phyloP scores from a whole-genome alignment of 1,140 invertebrate species.

The Aradophagus sp. region DNA sequence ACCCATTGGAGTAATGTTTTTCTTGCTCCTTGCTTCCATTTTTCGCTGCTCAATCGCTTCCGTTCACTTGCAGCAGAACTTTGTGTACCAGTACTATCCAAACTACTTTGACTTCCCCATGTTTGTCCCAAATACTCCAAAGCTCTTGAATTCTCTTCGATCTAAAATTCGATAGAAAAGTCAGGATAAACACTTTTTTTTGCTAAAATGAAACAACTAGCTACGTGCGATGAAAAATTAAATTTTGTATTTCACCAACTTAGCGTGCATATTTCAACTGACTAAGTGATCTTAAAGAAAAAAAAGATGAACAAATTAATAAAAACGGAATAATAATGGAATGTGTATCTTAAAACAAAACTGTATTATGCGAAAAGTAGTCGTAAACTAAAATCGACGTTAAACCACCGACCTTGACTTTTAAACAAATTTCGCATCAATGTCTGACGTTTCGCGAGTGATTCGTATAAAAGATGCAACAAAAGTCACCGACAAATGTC shows the following conservation, averaged over 20 bases:
- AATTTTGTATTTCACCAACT: not conserved
- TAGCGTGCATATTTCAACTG: constrained; percentile 26
- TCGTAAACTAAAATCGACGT: constrained; percentile 20
- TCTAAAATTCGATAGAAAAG: constrained; percentile 77
- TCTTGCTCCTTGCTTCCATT: constrained; percentile 90
- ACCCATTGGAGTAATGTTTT: constrained; percentile 97
- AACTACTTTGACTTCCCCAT: constrained; percentile 86
- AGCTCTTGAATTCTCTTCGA: constrained; percentile 95
- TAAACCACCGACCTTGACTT: constrained; percentile 36
- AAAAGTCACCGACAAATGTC: constrained; percentile 23
- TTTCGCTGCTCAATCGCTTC: constrained; percentile 76
- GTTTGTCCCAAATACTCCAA: constrained; percentile 89
- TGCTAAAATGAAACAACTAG: not conserved
- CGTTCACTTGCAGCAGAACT: constrained; percentile 78
- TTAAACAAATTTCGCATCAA: constrained; percentile 24
- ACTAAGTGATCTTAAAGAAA: constrained; percentile 1
- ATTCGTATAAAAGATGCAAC: constrained; percentile 8
- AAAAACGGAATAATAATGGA: constrained; percentile 1
- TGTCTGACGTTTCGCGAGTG: constrained; percentile 4
- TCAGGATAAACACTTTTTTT: not conserved
- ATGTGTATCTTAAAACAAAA: constrained; percentile 2
- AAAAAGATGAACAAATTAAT: too few relatives aligned
- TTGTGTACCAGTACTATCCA: constrained; percentile 83
- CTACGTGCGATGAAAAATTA: constrained; percentile 4
- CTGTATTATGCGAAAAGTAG: constrained; percentile 9